phyloP scores from a whole-genome alignment of 2,113 vertebrate genomes.

The Pampusana beccarii region DNA sequence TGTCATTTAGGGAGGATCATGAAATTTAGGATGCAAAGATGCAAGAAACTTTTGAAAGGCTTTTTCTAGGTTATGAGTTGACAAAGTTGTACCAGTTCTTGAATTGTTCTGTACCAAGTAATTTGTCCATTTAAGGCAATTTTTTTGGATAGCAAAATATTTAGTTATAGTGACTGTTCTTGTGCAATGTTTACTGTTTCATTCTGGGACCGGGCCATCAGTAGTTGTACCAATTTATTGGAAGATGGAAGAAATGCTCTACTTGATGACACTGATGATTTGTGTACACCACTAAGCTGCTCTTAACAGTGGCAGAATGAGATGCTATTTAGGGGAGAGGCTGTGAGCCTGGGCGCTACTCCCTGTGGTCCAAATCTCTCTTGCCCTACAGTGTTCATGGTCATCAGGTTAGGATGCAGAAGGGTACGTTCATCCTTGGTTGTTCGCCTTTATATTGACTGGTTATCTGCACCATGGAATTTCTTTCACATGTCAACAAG shows the following conservation, averaged over 20 bases:
- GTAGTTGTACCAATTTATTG: neutral
- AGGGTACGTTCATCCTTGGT: neutral
- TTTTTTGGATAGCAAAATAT: neutral
- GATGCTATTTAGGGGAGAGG: neutral
- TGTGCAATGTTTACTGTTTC: neutral
- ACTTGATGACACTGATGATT: neutral
- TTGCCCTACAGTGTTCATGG: neutral
- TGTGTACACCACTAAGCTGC: neutral
- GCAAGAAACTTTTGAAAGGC: neutral
- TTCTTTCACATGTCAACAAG: neutral
- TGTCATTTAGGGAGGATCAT: neutral
- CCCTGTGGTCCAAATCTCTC: neutral
- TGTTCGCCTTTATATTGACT: neutral
- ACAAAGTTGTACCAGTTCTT: neutral
- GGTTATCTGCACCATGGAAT: neutral
- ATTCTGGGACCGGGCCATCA: neutral
- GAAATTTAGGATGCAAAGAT: neutral
- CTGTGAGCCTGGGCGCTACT: rapidly evolving
- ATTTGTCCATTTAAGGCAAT: neutral
- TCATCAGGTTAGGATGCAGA: neutral
- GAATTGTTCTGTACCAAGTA: neutral
- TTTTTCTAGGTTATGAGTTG: neutral
- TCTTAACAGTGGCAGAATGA: neutral
- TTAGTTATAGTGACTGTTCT: neutral
- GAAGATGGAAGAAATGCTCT: neutral